Percentiles rank a stretch among this genome's conserved stretches.
Conservation (phyloP, 2,113 vertebrate genomes). For the Gambusia holbrooki region DNA sequence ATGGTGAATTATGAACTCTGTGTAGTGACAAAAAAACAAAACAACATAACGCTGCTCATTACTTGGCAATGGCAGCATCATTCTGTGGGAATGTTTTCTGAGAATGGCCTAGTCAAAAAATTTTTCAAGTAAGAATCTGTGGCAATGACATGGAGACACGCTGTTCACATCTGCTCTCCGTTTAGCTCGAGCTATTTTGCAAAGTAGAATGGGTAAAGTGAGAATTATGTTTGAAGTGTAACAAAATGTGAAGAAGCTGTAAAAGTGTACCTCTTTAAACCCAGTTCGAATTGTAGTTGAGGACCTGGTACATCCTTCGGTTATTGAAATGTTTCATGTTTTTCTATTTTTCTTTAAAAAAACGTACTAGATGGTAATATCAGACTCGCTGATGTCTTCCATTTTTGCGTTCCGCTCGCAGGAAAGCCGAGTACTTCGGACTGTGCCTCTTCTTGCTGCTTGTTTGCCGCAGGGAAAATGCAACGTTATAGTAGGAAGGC, state of each 20-base stretch:
- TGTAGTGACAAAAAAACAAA: too few relatives aligned
- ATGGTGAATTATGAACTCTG: too few relatives aligned
- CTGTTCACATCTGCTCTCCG: too few relatives aligned
- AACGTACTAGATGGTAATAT: background rate
- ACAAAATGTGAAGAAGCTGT: background rate
- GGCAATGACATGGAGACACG: too few relatives aligned
- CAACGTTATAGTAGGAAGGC: conserved; percentile 89
- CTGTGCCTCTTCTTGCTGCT: conserved; percentile 91
- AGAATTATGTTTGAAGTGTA: too few relatives aligned
- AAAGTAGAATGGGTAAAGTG: too few relatives aligned
- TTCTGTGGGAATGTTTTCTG: too few relatives aligned
- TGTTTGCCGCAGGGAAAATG: conserved; percentile 93
- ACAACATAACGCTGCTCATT: too few relatives aligned
- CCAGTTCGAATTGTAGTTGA: background rate
- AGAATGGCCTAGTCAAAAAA: too few relatives aligned
- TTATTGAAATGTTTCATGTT: background rate
- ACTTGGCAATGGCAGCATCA: too few relatives aligned
- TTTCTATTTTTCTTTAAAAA: background rate
- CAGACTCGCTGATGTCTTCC: background rate
- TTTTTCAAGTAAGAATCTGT: too few relatives aligned
- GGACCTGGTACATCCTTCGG: background rate
- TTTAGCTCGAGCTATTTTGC: too few relatives aligned
- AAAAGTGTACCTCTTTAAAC: background rate
- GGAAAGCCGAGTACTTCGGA: conserved; percentile 93
- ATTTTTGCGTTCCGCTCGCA: conserved; percentile 57